Evolutionary conservation across 2,888 invertebrate genomes (phyloP).

Genomic region (Zhuqinia jingwanae): DNA sequence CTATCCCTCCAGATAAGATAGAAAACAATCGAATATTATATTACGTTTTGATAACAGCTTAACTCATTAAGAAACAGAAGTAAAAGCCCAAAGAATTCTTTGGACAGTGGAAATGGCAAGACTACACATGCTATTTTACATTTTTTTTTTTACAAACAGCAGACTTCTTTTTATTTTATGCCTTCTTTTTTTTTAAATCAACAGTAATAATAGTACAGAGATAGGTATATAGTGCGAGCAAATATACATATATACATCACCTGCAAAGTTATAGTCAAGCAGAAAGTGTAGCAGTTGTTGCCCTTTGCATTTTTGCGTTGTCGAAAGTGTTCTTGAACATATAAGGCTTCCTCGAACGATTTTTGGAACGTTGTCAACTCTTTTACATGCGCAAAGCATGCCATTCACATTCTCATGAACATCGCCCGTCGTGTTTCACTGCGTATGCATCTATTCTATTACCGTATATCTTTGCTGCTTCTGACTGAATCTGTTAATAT

Average conservation of each 20-base stretch:
- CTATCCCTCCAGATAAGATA: background rate
- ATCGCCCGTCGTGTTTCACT: background rate
- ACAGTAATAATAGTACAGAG: no score
- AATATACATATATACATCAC: no score
- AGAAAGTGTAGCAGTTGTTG: conserved; percentile 69
- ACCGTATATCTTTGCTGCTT: background rate
- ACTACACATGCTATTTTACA: background rate
- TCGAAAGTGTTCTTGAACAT: conserved; percentile 72
- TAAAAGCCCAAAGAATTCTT: background rate
- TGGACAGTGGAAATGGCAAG: background rate
- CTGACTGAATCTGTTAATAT: conserved; percentile 19
- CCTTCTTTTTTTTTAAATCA: background rate
- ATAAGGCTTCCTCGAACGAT: conserved; percentile 65
- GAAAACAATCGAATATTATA: conserved; percentile 36
- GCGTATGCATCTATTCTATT: no score
- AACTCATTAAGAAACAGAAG: background rate
- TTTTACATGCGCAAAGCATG: conserved; percentile 46
- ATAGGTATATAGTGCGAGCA: background rate
- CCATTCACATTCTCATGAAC: background rate
- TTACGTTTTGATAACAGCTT: conserved; percentile 43
- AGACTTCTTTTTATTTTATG: background rate
- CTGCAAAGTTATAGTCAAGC: conserved; percentile 36
- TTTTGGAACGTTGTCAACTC: conserved; percentile 70
- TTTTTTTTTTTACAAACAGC: background rate
- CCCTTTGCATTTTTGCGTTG: conserved; percentile 65